Evolutionary conservation across 2,797 vertebrate genomes (phyloP), one percentile per base, ranked within the genome.

Genomic region (Hyperoplus lanceolatus): DNA sequence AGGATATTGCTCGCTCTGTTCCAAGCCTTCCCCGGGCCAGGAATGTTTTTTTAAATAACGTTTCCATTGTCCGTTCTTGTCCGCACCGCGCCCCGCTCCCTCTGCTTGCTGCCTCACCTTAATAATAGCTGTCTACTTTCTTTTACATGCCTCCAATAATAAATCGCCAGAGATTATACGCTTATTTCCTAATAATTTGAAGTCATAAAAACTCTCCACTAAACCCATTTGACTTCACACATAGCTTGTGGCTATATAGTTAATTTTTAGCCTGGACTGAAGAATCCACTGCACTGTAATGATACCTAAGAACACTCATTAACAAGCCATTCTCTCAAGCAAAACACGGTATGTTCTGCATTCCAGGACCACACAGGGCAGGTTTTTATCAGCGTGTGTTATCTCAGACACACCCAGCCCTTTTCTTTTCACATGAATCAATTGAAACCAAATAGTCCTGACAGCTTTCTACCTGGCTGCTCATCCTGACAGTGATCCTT

Each of bases 1-100:
- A 86, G 82, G 84, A 86, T 73, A 69, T 86, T 76, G 18, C 73
- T 66, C 51, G 21, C n/a, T 61, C 36, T 29, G 12, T 67, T 75
- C 16, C 51, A 0, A 10, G 21, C 45, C 36, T 0, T 1, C 18
- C 29, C 29, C 4, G 0, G 8, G 29, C 11, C 63, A 76, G 49
- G 70, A 84, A 81, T 84, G 86, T 85, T 64, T 79, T 56, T 57
- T 39, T 29, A 29, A 11, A 48, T 8, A 13, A n/a, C 2, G 16
- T 69, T 70, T 59, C 71, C n/a, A 73, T 86, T 82, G 82, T 87
- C 18, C 2, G 0, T 16, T 79, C n/a, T 3, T 54, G 51, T 54
- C 14, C 12, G 36, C 43, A 0, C 74, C 79, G 18, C 76, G 6
- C 83, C 83, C 81, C 1, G 1, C 8, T 43, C 45, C 0, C 18